Conservation (phyloP, 2,888 invertebrate species). For the Zygogramma bicolorata region DNA sequence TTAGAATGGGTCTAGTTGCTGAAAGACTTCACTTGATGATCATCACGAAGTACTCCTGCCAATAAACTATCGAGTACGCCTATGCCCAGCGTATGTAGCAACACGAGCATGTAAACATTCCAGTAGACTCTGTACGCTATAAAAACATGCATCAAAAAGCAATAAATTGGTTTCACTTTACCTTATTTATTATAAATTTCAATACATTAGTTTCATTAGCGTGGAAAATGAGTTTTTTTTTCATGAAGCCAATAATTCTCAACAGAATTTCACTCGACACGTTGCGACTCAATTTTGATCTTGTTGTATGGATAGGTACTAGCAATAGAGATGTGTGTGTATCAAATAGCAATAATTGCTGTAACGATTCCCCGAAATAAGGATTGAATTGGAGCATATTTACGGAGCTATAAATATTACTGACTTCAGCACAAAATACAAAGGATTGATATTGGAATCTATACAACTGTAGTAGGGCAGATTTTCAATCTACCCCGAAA, state of each 20-base stretch:
- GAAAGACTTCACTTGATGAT: neutral
- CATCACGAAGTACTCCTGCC: neutral
- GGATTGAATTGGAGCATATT: too few relatives aligned
- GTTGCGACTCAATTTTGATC: neutral
- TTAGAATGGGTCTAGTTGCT: neutral
- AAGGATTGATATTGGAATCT: too few relatives aligned
- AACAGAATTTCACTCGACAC: neutral
- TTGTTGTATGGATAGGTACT: neutral
- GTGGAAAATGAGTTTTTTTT: neutral
- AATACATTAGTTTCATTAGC: neutral
- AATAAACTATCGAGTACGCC: neutral
- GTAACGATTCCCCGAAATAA: too few relatives aligned
- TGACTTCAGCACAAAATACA: too few relatives aligned
- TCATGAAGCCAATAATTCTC: neutral
- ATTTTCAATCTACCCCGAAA: too few relatives aligned
- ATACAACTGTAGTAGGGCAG: too few relatives aligned
- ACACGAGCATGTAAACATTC: neutral
- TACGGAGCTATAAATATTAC: too few relatives aligned
- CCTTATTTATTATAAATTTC: neutral
- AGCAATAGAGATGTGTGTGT: too few relatives aligned
- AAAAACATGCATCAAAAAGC: conserved; percentile 5
- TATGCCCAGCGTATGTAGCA: neutral
- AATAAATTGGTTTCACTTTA: neutral
- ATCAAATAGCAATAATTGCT: too few relatives aligned
- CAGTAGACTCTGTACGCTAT: neutral